These are phyloP conservation scores for Melopsittacus undulatus DNA, from an alignment of 2,797 vertebrate genomes.

Conservation along the genomic window DNA sequence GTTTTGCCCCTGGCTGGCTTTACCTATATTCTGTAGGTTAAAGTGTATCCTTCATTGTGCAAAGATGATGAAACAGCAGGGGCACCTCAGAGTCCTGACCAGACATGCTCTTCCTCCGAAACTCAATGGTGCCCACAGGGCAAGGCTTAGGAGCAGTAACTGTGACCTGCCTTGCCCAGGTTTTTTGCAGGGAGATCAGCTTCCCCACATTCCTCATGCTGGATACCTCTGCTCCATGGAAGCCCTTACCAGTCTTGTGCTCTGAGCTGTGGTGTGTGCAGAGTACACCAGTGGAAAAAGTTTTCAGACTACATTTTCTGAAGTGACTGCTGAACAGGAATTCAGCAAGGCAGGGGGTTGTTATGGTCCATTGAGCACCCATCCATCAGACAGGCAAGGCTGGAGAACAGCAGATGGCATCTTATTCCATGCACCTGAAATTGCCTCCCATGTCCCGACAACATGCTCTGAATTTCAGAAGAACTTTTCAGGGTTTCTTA, in stretches of 20 bases:
- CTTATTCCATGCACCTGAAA: neutral
- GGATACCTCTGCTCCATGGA: neutral
- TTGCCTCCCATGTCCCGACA: neutral
- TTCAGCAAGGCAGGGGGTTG: neutral
- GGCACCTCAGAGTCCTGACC: neutral
- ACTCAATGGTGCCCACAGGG: neutral
- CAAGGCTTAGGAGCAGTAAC: neutral
- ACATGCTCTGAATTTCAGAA: neutral
- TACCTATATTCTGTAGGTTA: neutral
- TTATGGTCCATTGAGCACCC: neutral
- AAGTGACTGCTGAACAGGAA: neutral
- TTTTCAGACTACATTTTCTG: neutral
- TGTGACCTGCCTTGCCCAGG: neutral
- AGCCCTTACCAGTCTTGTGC: fast-evolving
- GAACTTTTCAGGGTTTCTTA: neutral
- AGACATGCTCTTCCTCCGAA: neutral
- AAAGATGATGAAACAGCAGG: neutral
- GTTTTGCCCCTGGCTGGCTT: neutral
- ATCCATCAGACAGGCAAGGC: neutral
- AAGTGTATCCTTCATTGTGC: neutral
- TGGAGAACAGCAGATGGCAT: neutral
- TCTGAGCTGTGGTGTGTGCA: fast-evolving
- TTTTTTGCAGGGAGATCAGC: neutral
- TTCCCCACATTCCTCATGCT: neutral
- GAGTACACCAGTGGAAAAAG: neutral